Percentiles rank a stretch among this genome's conserved stretches.
Evolutionary conservation across 2,113 vertebrate species (phyloP).

Genomic region (Antechinus stuartii): DNA sequence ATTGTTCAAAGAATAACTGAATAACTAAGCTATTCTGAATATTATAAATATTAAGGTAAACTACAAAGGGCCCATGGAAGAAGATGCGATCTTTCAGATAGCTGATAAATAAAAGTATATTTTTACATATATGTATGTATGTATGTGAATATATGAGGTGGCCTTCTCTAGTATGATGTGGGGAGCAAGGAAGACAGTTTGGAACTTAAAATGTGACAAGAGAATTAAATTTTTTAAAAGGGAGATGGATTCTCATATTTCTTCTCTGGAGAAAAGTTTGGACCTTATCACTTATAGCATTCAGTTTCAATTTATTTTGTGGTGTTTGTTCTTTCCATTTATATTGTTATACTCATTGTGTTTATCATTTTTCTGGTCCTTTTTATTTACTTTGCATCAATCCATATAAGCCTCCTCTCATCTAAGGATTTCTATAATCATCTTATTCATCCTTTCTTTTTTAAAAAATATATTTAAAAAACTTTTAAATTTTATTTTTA

Average conservation of each 20-base stretch:
- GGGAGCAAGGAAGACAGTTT: not conserved
- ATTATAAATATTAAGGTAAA: too few relatives aligned
- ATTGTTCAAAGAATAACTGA: too few relatives aligned
- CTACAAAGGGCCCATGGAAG: too few relatives aligned
- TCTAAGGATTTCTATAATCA: not conserved
- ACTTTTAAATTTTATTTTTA: too few relatives aligned
- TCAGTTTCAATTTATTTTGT: not conserved
- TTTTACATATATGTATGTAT: too few relatives aligned
- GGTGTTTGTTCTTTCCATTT: not conserved
- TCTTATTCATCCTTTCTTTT: not conserved
- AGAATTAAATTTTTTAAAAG: not conserved
- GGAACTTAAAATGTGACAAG: not conserved
- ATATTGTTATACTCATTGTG: not conserved
- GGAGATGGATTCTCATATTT: not conserved
- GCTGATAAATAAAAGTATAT: too few relatives aligned
- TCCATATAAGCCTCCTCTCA: not conserved
- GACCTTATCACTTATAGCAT: not conserved
- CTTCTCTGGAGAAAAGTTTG: not conserved
- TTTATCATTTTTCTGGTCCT: not conserved
- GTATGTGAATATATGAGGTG: too few relatives aligned
- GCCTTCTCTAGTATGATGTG: too few relatives aligned
- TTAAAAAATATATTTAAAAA: too few relatives aligned
- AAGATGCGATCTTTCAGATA: too few relatives aligned
- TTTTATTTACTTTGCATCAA: not conserved
- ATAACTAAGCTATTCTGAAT: too few relatives aligned